phyloP scores from a whole-genome alignment of 2,888 invertebrate genomes.

The Margaritifera margaritifera region DNA sequence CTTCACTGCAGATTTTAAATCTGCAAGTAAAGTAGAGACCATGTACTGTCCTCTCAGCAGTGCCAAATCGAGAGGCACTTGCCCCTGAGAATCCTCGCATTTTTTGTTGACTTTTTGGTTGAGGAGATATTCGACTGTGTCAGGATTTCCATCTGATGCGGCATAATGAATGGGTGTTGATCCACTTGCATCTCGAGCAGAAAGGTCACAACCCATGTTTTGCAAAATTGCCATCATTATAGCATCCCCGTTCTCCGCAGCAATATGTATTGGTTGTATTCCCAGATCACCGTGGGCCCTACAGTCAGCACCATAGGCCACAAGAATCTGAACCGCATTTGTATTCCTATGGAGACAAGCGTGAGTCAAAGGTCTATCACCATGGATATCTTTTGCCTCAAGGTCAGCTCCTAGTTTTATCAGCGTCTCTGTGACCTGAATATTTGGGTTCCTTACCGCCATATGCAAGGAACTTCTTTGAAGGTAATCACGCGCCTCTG shows the following conservation, averaged over 20 bases:
- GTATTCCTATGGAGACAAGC: conserved; percentile 20
- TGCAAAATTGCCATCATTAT: conserved; percentile 8
- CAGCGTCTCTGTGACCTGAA: conserved; percentile 3
- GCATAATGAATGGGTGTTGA: conserved; percentile 7
- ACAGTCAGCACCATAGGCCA: conserved; percentile 8
- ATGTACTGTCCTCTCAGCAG: conserved; percentile 8
- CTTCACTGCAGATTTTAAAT: not conserved
- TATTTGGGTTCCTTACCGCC: conserved; percentile 15
- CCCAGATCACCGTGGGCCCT: conserved; percentile 9
- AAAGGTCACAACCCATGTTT: not conserved
- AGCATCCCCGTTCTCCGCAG: conserved; percentile 17
- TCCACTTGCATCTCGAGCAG: not conserved
- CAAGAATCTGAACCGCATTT: conserved; percentile 5
- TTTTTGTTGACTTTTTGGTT: not conserved
- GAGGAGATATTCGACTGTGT: not conserved
- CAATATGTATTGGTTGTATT: conserved; percentile 18
- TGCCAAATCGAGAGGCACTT: conserved; percentile 2
- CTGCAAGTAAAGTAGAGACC: conserved; percentile 1
- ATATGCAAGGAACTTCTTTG: conserved; percentile 19
- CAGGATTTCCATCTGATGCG: conserved; percentile 6
- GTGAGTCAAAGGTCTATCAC: conserved; percentile 12
- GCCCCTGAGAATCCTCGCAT: not conserved
- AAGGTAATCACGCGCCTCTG: conserved; percentile 14
- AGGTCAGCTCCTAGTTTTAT: conserved; percentile 11
- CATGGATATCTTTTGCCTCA: conserved; percentile 9